Evolutionary conservation across 2,113 vertebrate genomes (phyloP), one percentile per base, ranked within the genome.

Genomic region (Platycercus adscitus): DNA sequence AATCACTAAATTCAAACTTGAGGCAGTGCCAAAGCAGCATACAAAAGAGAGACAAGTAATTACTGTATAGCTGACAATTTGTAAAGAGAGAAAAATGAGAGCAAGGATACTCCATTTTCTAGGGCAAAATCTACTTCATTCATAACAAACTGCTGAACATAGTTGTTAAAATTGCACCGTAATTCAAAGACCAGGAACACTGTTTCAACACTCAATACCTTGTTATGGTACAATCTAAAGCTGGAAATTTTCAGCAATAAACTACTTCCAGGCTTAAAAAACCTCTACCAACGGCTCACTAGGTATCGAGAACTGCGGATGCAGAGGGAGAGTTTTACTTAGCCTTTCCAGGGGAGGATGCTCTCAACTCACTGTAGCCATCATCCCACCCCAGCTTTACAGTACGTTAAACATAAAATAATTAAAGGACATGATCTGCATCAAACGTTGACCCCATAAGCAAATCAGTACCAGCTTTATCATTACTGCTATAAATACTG

Each of bases 221-320:
- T 37, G 39, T 33, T 18, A 55, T 6, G 25, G 6, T 25, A 43
- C 50, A 46, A 53, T 82, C 49, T 6, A 95, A 46, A 64, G 68
- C 60, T 63, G 53, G 66, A 53, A 82, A 80, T 56, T 77, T 82
- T 60, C 71, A 71, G 43, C 76, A 81, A 60, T 50, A 88, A 80
- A 82, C 33, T 81, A 53, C 11, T 70, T 72, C 3, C 41, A 87
- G 65, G 25, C 47, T 52, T 53, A 11, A 85, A 71, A 92, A 90
- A 72, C 26, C 55, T 79, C 68, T 4, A 17, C 3, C 31, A 81
- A 77, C n/a, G 65, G 46, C 41, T 72, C n/a, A 33, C 11, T 35
- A 1, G 9, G 13, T 1, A 31, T 33, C 0, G 0, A 88, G 58
- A 55, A 39, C 1, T 1, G 2, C 11, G 7, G 18, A 49, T 47